These are phyloP conservation scores for Pachyramphus minor DNA, from an alignment of 2,113 vertebrate species.

Conservation along the genomic window DNA sequence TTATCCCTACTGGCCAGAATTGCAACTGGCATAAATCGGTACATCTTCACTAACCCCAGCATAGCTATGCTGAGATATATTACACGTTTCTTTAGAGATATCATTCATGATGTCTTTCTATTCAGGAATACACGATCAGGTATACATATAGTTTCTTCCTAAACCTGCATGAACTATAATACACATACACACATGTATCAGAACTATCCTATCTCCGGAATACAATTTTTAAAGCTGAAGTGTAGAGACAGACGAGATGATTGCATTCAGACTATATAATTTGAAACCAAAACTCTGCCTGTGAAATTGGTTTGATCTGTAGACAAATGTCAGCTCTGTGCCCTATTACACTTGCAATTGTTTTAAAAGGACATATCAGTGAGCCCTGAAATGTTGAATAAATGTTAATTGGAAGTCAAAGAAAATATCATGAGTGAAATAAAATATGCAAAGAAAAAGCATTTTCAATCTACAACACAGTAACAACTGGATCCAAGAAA, in stretches of 20 bases:
- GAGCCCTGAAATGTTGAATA: slow-evolving; percentile 22
- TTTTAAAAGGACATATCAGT: slow-evolving; percentile 43
- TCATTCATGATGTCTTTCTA: not conserved
- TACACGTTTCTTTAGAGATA: not conserved
- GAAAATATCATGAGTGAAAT: slow-evolving; percentile 28
- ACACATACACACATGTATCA: not conserved
- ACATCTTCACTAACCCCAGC: not conserved
- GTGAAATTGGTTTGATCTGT: slow-evolving; percentile 14
- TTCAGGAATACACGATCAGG: not conserved
- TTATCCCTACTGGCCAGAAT: not conserved
- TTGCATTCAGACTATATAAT: not conserved
- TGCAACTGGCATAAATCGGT: not conserved
- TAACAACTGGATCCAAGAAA: not conserved
- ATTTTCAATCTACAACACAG: not conserved
- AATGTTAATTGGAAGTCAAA: slow-evolving; percentile 58
- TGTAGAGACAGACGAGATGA: not conserved
- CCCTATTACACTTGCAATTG: slow-evolving; percentile 17
- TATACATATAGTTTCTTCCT: not conserved
- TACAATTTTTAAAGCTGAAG: not conserved
- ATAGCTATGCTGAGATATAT: not conserved
- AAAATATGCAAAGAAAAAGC: not conserved
- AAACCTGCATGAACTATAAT: not conserved
- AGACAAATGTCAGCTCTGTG: slow-evolving; percentile 43
- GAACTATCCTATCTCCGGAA: not conserved
- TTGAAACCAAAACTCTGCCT: slow-evolving; percentile 8